A percentile compares a stretch with the other conserved stretches of the same genome.
Evolutionary conservation across 2,888 invertebrate genomes (phyloP).

Genomic region (Ethmia dodecea): DNA sequence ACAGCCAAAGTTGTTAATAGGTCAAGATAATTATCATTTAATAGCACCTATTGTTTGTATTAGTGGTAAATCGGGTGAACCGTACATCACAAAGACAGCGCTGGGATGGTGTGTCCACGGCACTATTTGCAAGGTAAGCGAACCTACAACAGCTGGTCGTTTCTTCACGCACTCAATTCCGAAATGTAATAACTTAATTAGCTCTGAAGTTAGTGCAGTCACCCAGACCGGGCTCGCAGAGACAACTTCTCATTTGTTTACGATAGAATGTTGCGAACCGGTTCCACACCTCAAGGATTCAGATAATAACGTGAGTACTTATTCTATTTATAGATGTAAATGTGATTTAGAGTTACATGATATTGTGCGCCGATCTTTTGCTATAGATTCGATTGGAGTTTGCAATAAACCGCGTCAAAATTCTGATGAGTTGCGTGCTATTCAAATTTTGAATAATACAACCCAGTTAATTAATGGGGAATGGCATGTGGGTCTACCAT

Average conservation of each 20-base stretch:
- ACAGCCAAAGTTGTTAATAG: conserved; percentile 25
- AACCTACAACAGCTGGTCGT: too few relatives aligned
- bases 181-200: too few relatives aligned
- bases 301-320: too few relatives aligned
- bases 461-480: conserved; percentile 13
- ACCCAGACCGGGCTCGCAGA: too few relatives aligned
- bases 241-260: too few relatives aligned
- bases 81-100: conserved; percentile 19
- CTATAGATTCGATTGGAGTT: conserved; percentile 18
- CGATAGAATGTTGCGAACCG: too few relatives aligned
- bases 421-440: conserved; percentile 10
- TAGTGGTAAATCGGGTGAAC: conserved; percentile 16
- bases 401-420: conserved; percentile 14
- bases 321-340: too few relatives aligned
- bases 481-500: conserved; percentile 24
- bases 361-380: conserved; percentile 12
- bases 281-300: too few relatives aligned
- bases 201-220: too few relatives aligned
- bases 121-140: background rate
- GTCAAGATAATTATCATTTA: conserved; percentile 27
- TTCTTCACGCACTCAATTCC: background rate
- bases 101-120: conserved; percentile 23
- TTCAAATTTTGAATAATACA: conserved; percentile 16
- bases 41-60: conserved; percentile 19
- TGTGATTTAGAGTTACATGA: conserved; percentile 10